Evolutionary conservation across 2,797 vertebrate species (phyloP).

Genomic region (Gila robusta): DNA sequence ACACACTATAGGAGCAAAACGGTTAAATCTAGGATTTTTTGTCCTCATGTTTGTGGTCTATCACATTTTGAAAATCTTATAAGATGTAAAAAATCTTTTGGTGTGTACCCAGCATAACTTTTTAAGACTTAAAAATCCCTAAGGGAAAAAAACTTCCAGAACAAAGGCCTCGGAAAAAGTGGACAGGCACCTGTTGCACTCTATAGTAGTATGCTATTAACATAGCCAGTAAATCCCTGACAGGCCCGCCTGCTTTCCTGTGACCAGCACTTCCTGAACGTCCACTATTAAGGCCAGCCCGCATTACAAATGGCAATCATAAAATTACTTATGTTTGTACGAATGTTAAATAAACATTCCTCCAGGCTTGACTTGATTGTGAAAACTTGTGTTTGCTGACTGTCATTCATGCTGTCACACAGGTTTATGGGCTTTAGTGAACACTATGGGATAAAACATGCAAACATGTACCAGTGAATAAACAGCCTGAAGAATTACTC

Average conservation of each 20-base stretch:
- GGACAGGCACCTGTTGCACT: background rate
- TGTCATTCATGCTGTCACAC: background rate
- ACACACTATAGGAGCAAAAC: no score
- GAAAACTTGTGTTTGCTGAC: slow-evolving; percentile 14
- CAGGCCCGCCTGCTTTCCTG: background rate
- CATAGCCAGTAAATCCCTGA: background rate
- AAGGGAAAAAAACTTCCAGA: background rate
- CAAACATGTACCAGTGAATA: background rate
- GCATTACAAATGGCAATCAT: background rate
- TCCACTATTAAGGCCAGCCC: no score
- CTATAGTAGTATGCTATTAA: background rate
- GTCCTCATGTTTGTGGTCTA: no score
- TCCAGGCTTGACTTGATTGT: background rate
- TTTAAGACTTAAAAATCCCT: background rate
- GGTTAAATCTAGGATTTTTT: no score
- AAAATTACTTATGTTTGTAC: slow-evolving; percentile 4
- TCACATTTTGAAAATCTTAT: no score
- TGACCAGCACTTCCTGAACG: background rate
- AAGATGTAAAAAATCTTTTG: no score
- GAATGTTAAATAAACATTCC: slow-evolving; percentile 8
- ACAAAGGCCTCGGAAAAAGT: background rate
- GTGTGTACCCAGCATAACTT: no score
- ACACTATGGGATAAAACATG: background rate
- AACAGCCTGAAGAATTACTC: slow-evolving; percentile 21
- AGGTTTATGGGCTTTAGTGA: background rate